These are phyloP conservation scores for Pyrrhosoma nymphula DNA, from an alignment of 2,888 invertebrate genomes.

Conservation along the genomic window DNA sequence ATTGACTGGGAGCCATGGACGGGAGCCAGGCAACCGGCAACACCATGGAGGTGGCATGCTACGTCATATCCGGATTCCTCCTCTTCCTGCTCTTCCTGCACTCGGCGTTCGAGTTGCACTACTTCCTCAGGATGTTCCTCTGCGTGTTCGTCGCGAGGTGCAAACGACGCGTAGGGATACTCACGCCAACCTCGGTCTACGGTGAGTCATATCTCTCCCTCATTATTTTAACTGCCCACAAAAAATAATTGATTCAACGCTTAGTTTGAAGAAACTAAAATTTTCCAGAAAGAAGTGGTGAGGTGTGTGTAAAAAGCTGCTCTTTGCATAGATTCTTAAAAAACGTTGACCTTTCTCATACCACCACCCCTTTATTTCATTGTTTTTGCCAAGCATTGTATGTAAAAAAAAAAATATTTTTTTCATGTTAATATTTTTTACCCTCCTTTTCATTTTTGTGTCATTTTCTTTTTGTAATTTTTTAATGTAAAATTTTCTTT, in stretches of 20 bases:
- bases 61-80: slow-evolving; percentile 76
- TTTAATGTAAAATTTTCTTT: too few species aligned
- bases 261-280: too few species aligned
- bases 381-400: too few species aligned
- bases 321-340: too few species aligned
- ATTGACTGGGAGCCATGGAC: background rate
- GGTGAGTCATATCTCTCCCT: slow-evolving; percentile 79
- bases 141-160: slow-evolving; percentile 84
- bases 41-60: slow-evolving; percentile 75
- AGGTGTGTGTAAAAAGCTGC: too few species aligned
- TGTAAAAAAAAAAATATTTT: too few species aligned
- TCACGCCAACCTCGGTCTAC: slow-evolving; percentile 84
- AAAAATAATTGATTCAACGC: background rate
- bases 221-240: background rate
- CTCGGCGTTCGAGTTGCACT: slow-evolving; percentile 85
- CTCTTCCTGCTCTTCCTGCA: slow-evolving; percentile 81
- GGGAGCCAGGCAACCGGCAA: background rate
- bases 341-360: too few species aligned
- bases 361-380: too few species aligned
- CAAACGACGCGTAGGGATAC: slow-evolving; percentile 83
- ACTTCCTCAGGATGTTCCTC: slow-evolving; percentile 85
- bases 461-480: too few species aligned
- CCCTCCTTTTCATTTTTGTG: too few species aligned
- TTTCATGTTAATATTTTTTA: too few species aligned
- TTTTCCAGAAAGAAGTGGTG: too few species aligned